phyloP scores from a whole-genome alignment of 2,797 vertebrate species.

The Sebastolobus alascanus region DNA sequence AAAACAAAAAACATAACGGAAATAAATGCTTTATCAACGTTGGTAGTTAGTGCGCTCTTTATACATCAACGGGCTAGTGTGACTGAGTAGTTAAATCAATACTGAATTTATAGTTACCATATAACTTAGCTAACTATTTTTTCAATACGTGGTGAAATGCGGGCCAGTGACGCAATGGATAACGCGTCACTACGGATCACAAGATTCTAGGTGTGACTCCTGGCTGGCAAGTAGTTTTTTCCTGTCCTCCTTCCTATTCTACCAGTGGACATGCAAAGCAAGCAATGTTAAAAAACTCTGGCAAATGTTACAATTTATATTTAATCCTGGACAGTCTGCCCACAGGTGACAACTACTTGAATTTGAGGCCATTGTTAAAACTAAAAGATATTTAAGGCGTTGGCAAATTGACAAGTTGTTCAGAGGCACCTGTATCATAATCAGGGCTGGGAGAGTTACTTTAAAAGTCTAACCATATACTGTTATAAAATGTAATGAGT shows the following conservation, averaged over 20 bases:
- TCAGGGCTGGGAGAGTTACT: too few relatives aligned
- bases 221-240: constrained; percentile 65
- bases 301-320: too few relatives aligned
- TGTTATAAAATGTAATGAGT: neutral
- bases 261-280: neutral
- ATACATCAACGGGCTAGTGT: neutral
- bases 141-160: too few relatives aligned
- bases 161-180: constrained; percentile 78
- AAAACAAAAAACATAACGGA: neutral
- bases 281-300: neutral
- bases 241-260: neutral
- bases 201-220: constrained; percentile 81
- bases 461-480: neutral
- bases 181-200: constrained; percentile 81
- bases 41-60: too few relatives aligned
- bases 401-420: neutral
- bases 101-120: neutral
- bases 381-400: neutral
- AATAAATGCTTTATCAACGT: too few relatives aligned
- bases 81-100: neutral
- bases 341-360: too few relatives aligned
- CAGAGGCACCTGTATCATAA: neutral
- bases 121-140: neutral
- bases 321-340: too few relatives aligned
- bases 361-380: too few relatives aligned